Percentiles rank a stretch among this genome's conserved stretches.
These are phyloP conservation scores for Theretra japonica DNA, from an alignment of 2,888 invertebrate genomes.

Conservation along the genomic window DNA sequence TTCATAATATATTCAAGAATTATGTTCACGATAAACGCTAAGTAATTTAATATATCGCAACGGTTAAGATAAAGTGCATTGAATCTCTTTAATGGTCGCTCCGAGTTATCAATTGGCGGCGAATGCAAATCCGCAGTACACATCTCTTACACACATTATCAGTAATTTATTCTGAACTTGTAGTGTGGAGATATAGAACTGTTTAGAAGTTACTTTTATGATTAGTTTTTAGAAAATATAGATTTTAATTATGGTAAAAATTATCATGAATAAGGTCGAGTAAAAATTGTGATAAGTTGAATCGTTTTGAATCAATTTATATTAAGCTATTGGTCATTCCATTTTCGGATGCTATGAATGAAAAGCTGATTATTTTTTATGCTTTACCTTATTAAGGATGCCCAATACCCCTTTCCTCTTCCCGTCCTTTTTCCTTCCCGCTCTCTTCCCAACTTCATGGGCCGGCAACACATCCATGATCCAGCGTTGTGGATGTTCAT, in stretches of 20 bases:
- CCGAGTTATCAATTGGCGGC: constrained; percentile 26
- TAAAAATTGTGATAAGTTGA: too few relatives aligned
- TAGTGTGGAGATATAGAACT: constrained; percentile 16
- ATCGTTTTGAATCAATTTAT: too few relatives aligned
- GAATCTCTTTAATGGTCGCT: constrained; percentile 18
- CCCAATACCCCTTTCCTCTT: too few relatives aligned
- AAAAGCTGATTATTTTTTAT: too few relatives aligned
- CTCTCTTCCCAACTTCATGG: too few relatives aligned
- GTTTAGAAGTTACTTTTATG: background rate
- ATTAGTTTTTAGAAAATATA: background rate
- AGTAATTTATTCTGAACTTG: constrained; percentile 34
- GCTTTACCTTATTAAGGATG: too few relatives aligned
- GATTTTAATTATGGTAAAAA: background rate
- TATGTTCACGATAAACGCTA: constrained; percentile 21
- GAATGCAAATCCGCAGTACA: constrained; percentile 21
- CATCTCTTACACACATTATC: constrained; percentile 17
- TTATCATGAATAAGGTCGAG: too few relatives aligned
- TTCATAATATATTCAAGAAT: constrained; percentile 14
- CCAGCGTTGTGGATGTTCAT: too few relatives aligned
- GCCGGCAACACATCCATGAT: too few relatives aligned
- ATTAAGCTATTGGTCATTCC: too few relatives aligned
- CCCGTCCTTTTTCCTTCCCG: too few relatives aligned
- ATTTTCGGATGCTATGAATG: too few relatives aligned
- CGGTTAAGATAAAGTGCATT: constrained; percentile 24
- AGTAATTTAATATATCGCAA: constrained; percentile 25